phyloP scores from a whole-genome alignment of 2,888 invertebrate genomes.

The Fragum sueziense region DNA sequence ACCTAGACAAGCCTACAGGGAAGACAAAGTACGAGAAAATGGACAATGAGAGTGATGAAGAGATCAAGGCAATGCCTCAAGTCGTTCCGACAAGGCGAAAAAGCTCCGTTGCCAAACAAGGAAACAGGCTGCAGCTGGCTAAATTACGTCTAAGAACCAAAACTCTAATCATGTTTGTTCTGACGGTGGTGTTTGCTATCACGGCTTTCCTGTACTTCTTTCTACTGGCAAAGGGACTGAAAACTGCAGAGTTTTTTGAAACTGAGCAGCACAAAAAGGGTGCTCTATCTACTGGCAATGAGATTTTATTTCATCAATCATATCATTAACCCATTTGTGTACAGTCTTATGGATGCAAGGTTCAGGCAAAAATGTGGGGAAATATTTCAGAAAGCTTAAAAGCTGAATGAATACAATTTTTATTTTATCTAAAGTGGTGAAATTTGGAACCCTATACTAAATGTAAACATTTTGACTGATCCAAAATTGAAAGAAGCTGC shows the following conservation, averaged over 20 bases:
- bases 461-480: too few relatives aligned
- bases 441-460: too few relatives aligned
- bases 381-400: constrained; percentile 1
- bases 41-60: constrained; percentile 26
- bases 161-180: constrained; percentile 42
- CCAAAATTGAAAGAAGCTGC: too few relatives aligned
- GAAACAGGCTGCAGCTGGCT: constrained; percentile 1
- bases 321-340: constrained; percentile 40
- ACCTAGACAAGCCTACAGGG: neutral
- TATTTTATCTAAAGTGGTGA: too few relatives aligned
- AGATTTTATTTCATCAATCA: constrained; percentile 44
- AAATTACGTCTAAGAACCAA: constrained; percentile 30
- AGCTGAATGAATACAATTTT: neutral
- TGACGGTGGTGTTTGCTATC: constrained; percentile 29
- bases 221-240: constrained; percentile 21
- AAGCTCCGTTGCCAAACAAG: neutral
- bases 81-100: neutral
- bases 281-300: constrained; percentile 30
- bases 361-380: constrained; percentile 22
- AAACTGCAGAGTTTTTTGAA: constrained; percentile 16
- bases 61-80: constrained; percentile 12
- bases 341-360: constrained; percentile 34
- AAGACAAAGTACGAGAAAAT: neutral
- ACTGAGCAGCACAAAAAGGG: constrained; percentile 7
- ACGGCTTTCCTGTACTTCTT: constrained; percentile 33